phyloP scores from a whole-genome alignment of 2,888 invertebrate species.

The Hanleya hanleyi region DNA sequence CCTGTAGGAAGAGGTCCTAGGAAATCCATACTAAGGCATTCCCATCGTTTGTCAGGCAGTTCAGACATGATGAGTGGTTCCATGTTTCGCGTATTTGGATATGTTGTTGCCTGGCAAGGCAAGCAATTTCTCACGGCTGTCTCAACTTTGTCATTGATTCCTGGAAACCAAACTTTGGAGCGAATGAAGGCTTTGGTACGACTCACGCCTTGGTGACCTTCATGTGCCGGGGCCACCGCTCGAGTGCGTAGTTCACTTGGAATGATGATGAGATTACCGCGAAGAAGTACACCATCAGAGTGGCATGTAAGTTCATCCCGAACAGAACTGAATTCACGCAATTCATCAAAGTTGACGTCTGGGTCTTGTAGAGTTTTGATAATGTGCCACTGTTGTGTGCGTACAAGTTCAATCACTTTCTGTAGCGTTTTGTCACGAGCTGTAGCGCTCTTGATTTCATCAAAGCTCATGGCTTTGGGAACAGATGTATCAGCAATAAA shows the following conservation, averaged over 20 bases:
- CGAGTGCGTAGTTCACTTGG: not conserved
- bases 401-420: slow-evolving; percentile 4
- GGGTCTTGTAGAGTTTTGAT: not conserved
- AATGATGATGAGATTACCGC: not conserved
- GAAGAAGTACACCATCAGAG: not conserved
- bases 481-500: slow-evolving; percentile 22
- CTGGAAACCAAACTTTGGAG: slow-evolving; percentile 36
- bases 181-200: slow-evolving; percentile 22
- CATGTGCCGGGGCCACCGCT: slow-evolving; percentile 27
- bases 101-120: slow-evolving; percentile 25
- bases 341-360: not conserved
- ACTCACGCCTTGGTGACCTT: slow-evolving; percentile 33
- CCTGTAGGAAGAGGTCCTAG: slow-evolving; percentile 27
- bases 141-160: slow-evolving; percentile 17
- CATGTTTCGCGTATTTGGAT: not conserved
- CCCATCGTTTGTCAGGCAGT: slow-evolving; percentile 30
- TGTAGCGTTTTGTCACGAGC: not conserved
- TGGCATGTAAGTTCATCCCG: slow-evolving; percentile 6
- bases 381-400: not conserved
- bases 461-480: slow-evolving; percentile 17
- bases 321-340: not conserved
- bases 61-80: slow-evolving; percentile 40
- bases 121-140: slow-evolving; percentile 16
- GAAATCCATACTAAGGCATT: slow-evolving; percentile 33
- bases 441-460: not conserved